Conservation (phyloP, 2,888 invertebrate species). For the Dryobotodes eremita region DNA sequence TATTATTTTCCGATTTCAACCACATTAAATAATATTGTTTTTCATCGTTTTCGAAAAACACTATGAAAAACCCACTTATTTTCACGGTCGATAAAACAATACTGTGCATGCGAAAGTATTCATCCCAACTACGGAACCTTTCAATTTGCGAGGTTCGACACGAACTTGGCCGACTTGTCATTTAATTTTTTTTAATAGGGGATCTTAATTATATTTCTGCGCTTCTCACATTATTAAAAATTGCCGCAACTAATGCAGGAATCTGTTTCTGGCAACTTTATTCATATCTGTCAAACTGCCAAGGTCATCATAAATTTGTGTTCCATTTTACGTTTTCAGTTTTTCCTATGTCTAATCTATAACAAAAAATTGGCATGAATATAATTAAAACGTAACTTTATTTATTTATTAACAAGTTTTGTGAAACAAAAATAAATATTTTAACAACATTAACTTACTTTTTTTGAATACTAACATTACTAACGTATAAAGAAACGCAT, state of each 20-base stretch:
- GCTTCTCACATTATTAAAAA: background rate
- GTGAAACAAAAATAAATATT: background rate
- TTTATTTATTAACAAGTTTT: background rate
- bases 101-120: background rate
- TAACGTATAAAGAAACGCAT: conserved; percentile 14
- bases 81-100: background rate
- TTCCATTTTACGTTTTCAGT: conserved; percentile 57
- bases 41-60: background rate
- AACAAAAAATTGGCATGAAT: too few relatives aligned
- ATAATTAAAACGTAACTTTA: background rate
- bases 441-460: background rate
- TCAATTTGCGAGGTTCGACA: background rate
- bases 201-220: background rate
- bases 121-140: background rate
- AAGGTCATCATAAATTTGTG: conserved; percentile 66
- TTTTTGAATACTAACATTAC: too few relatives aligned
- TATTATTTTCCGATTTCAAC: background rate
- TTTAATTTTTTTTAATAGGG: background rate
- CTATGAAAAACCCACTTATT: background rate
- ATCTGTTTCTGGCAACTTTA: conserved; percentile 26
- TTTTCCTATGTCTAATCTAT: fast-evolving
- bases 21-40: background rate
- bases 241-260: conserved; percentile 23
- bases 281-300: conserved; percentile 63
- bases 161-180: background rate